Conservation (phyloP, 2,888 invertebrate species). For the Aphidius colemani region DNA sequence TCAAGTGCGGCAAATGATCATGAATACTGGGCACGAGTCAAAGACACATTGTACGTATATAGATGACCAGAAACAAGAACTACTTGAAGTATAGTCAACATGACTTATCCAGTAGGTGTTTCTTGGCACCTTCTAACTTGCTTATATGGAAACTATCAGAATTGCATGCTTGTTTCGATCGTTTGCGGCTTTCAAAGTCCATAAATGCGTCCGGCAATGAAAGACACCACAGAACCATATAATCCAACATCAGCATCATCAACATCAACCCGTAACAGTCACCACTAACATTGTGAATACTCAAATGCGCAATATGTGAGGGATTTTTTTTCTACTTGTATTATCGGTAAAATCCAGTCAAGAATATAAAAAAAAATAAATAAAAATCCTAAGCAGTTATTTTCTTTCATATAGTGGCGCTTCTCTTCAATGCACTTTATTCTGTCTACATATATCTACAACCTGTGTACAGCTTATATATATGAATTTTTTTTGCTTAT, state of each 20-base stretch:
- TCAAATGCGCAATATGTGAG: conserved; percentile 5
- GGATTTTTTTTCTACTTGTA: background rate
- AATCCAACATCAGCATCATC: too few relatives aligned
- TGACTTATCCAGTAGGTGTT: conserved; percentile 35
- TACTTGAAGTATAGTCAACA: background rate
- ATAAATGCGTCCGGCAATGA: conserved; percentile 13
- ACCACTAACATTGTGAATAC: conserved; percentile 15
- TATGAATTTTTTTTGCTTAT: conserved; percentile 17
- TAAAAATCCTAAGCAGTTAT: conserved; percentile 17
- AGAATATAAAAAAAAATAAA: too few relatives aligned
- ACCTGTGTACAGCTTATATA: background rate
- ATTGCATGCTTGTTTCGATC: conserved; percentile 20
- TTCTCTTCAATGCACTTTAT: conserved; percentile 9
- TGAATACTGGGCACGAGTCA: too few relatives aligned
- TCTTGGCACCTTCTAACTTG: conserved; percentile 38
- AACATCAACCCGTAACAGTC: conserved; percentile 3
- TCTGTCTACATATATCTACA: background rate
- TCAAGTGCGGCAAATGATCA: too few relatives aligned
- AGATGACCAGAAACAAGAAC: too few relatives aligned
- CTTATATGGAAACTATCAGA: conserved; percentile 34
- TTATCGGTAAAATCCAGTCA: too few relatives aligned
- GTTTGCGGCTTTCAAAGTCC: conserved; percentile 24
- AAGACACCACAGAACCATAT: background rate
- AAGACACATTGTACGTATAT: too few relatives aligned
- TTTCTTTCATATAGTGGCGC: conserved; percentile 26